phyloP scores from a whole-genome alignment of 2,113 vertebrate species.

The Brienomyrus longianalis region DNA sequence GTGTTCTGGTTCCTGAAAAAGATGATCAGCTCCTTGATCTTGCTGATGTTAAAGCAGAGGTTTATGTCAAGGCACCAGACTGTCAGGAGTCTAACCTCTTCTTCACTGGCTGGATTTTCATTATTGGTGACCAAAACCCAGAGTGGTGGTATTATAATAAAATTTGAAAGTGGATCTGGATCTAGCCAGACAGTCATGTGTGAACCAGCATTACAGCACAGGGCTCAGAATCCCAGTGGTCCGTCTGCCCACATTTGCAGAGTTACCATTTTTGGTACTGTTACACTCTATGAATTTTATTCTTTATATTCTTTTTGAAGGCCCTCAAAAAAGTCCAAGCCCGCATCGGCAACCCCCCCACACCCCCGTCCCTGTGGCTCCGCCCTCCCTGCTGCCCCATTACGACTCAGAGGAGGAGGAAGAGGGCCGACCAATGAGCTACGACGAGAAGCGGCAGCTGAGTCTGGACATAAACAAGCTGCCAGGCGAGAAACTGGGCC shows the following conservation, averaged over 20 bases:
- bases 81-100: not conserved
- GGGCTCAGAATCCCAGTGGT: too few relatives aligned
- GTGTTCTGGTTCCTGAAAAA: not conserved
- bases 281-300: too few relatives aligned
- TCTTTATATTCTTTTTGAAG: conserved; percentile 47
- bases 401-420: conserved; percentile 86
- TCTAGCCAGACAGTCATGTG: too few relatives aligned
- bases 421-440: conserved; percentile 80
- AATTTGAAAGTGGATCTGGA: too few relatives aligned
- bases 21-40: not conserved
- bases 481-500: conserved; percentile 84
- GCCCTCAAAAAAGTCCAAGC: conserved; percentile 50
- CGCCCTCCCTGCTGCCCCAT: conserved; percentile 49
- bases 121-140: not conserved
- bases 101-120: not conserved
- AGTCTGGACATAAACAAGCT: conserved; percentile 93
- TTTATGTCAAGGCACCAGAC: not conserved
- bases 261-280: too few relatives aligned
- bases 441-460: conserved; percentile 86
- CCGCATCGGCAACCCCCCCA: not conserved
- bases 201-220: too few relatives aligned
- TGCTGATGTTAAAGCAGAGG: not conserved
- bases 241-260: too few relatives aligned
- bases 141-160: too few relatives aligned
- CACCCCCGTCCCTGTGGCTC: conserved; percentile 29